Evolutionary conservation across 2,113 vertebrate species (phyloP).

Genomic region (Heliornis fulica): DNA sequence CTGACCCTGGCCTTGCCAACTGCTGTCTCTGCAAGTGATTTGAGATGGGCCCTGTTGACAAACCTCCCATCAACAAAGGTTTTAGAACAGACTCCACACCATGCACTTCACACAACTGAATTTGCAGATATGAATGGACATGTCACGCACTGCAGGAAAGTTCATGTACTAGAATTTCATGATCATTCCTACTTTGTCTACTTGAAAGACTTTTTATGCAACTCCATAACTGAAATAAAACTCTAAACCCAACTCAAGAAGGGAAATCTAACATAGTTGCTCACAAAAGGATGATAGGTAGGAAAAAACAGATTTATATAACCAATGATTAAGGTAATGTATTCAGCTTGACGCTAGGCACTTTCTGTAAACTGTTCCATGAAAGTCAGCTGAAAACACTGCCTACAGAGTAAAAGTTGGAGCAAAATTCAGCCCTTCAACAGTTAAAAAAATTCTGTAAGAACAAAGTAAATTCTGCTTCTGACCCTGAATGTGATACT

Average conservation of each 20-base stretch:
- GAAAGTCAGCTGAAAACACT: neutral
- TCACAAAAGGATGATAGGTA: neutral
- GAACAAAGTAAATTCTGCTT: slow-evolving; percentile 26
- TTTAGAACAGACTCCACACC: neutral
- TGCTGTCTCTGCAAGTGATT: neutral
- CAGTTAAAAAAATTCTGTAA: neutral
- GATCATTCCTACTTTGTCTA: neutral
- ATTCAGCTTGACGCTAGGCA: neutral
- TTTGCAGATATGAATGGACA: neutral
- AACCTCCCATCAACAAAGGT: neutral
- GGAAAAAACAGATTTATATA: neutral
- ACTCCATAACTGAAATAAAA: neutral
- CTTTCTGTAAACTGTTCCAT: neutral
- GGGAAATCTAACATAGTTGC: neutral
- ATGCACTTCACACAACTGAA: neutral
- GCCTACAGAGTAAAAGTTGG: neutral
- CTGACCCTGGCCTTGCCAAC: neutral
- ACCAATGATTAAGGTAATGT: neutral
- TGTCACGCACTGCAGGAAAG: neutral
- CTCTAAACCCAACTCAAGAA: neutral
- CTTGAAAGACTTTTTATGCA: neutral
- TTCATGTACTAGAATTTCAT: neutral
- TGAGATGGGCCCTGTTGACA: neutral
- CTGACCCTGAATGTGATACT: neutral
- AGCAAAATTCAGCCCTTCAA: neutral